Percentiles rank a stretch among this genome's conserved stretches.
Conservation (phyloP, 2,888 invertebrate genomes). For the Aporophyla nigra region DNA sequence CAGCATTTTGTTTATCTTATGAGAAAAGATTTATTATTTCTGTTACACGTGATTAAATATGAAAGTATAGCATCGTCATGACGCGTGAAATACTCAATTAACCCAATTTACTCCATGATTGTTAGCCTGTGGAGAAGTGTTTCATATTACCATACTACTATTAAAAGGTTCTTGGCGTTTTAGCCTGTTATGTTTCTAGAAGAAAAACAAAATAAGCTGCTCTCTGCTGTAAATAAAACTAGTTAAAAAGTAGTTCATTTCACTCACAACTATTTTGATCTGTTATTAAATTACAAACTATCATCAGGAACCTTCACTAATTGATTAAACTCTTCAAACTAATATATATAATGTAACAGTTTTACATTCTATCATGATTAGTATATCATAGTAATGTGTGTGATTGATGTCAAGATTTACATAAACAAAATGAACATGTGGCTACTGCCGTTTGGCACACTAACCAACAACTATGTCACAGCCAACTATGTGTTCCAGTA, state of each 20-base stretch:
- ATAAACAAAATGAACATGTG: conserved; percentile 46
- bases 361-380: conserved; percentile 67
- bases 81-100: conserved; percentile 13
- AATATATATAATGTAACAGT: conserved; percentile 75
- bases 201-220: conserved; percentile 67
- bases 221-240: conserved; percentile 66
- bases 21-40: conserved; percentile 46
- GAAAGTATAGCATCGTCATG: conserved; percentile 16
- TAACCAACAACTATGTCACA: conserved; percentile 51
- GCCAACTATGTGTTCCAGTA: conserved; percentile 47
- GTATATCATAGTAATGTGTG: conserved; percentile 39
- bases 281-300: conserved; percentile 77
- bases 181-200: conserved; percentile 51
- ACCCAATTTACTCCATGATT: conserved; percentile 17
- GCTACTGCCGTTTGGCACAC: conserved; percentile 37
- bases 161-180: conserved; percentile 22
- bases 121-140: not conserved
- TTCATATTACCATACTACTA: conserved; percentile 1
- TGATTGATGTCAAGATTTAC: conserved; percentile 44
- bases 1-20: conserved; percentile 21
- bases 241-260: conserved; percentile 67
- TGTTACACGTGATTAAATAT: conserved; percentile 23
- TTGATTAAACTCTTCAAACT: conserved; percentile 75
- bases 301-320: conserved; percentile 82
- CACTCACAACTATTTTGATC: conserved; percentile 79